Evolutionary conservation across 2,113 vertebrate species (phyloP).

Genomic region (Salminus brasiliensis): DNA sequence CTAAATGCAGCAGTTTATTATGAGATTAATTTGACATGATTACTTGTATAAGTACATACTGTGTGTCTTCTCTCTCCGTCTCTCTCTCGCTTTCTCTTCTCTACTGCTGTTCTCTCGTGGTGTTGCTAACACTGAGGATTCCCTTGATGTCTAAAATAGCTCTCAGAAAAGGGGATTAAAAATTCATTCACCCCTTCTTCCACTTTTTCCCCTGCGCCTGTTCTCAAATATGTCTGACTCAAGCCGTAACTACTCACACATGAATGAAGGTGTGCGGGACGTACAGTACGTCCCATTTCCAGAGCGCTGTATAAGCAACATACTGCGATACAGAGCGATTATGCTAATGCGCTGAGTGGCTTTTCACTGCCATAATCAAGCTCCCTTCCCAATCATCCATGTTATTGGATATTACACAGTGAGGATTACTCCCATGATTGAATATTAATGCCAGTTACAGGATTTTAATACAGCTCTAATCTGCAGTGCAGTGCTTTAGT

Average conservation of each 20-base stretch:
- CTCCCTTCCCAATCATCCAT: background rate
- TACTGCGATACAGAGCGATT: background rate
- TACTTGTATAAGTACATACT: background rate
- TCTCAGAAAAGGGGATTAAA: conserved; percentile 38
- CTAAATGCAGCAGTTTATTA: too few relatives aligned
- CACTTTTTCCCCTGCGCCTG: background rate
- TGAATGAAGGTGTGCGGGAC: background rate
- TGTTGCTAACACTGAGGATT: conserved; percentile 24
- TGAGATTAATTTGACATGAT: too few relatives aligned
- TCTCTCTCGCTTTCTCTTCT: background rate
- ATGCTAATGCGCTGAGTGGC: background rate
- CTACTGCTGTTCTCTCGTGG: background rate
- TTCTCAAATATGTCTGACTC: background rate
- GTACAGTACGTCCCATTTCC: background rate
- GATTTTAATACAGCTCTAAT: background rate
- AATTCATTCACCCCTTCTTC: conserved; percentile 25
- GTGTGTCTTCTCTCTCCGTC: background rate
- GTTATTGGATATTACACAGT: conserved; percentile 1
- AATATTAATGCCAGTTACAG: background rate
- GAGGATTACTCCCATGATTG: background rate
- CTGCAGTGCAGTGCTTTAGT: background rate
- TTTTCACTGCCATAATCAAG: conserved; percentile 22
- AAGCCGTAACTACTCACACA: background rate
- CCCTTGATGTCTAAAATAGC: conserved; percentile 50
- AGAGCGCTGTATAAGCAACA: background rate